Evolutionary conservation across 2,113 vertebrate species (phyloP).

Genomic region (Cephalopholis sonnerati): DNA sequence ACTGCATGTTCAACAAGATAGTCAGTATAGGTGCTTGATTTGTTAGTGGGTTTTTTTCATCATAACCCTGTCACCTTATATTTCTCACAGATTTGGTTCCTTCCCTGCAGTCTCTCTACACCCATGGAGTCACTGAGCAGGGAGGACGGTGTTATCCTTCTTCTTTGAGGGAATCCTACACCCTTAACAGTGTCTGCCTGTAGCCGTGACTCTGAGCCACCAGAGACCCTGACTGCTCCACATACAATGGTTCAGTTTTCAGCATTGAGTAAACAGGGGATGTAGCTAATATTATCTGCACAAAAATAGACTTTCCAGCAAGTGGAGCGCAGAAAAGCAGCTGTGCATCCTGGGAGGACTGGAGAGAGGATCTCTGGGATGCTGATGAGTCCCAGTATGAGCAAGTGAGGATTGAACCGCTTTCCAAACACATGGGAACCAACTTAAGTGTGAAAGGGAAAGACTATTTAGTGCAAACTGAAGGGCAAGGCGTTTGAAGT

Average conservation of each 20-base stretch:
- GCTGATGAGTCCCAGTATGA: slow-evolving; percentile 78
- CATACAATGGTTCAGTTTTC: slow-evolving; percentile 80
- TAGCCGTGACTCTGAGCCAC: slow-evolving; percentile 57
- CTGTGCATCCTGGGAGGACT: slow-evolving; percentile 72
- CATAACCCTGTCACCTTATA: neutral
- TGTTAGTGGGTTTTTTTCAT: neutral
- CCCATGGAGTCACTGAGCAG: neutral
- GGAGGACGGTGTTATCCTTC: slow-evolving; percentile 35
- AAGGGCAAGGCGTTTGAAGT: slow-evolving; percentile 68
- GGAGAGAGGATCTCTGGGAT: slow-evolving; percentile 64
- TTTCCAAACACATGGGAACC: slow-evolving; percentile 80
- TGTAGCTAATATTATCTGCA: slow-evolving; percentile 81
- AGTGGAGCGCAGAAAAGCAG: slow-evolving; percentile 74
- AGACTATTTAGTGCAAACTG: slow-evolving; percentile 55
- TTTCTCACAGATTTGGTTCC: slow-evolving; percentile 8
- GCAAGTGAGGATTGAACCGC: slow-evolving; percentile 83
- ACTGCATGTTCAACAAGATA: neutral
- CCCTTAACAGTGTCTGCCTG: slow-evolving; percentile 56
- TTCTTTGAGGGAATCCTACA: slow-evolving; percentile 67
- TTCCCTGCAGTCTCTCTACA: slow-evolving; percentile 18
- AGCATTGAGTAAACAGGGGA: slow-evolving; percentile 81
- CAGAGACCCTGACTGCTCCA: slow-evolving; percentile 55
- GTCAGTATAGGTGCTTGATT: neutral
- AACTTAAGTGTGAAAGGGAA: slow-evolving; percentile 78
- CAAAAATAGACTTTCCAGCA: slow-evolving; percentile 83